Evolutionary conservation across 2,797 vertebrate genomes (phyloP).

Genomic region (Brachyalestes nurse): DNA sequence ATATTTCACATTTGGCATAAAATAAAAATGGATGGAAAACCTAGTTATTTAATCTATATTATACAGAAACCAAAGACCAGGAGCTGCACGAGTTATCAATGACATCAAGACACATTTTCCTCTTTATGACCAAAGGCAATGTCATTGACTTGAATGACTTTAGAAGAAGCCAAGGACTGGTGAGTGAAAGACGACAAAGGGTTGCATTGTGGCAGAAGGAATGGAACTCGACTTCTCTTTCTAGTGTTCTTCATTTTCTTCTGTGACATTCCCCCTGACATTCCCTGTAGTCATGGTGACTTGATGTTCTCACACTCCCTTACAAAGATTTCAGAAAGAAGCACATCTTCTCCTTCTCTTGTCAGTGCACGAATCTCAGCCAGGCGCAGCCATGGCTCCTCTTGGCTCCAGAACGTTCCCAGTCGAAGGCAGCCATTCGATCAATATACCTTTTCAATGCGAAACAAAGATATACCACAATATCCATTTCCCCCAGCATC

Average conservation of each 20-base stretch:
- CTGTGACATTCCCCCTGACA: not conserved
- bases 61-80: too few relatives aligned
- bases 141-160: too few relatives aligned
- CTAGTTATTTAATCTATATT: too few relatives aligned
- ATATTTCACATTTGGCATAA: too few relatives aligned
- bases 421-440: not conserved
- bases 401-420: not conserved
- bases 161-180: too few relatives aligned
- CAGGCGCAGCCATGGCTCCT: not conserved
- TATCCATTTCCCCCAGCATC: conserved; percentile 9
- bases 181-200: not conserved
- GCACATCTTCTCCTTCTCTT: conserved; percentile 6
- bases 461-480: conserved; percentile 1
- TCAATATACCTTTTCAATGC: conserved; percentile 6
- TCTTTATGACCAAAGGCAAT: too few relatives aligned
- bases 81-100: too few relatives aligned
- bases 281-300: not conserved
- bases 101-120: too few relatives aligned
- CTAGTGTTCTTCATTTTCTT: too few relatives aligned
- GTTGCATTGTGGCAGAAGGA: not conserved
- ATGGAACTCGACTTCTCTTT: not conserved
- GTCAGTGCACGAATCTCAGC: conserved; percentile 14
- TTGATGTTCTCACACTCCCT: not conserved
- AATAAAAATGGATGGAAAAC: too few relatives aligned
- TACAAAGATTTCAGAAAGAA: not conserved